Base-by-base conservation (phyloP, 2,888 invertebrate species). In the Priocnemis perturbator region DNA sequence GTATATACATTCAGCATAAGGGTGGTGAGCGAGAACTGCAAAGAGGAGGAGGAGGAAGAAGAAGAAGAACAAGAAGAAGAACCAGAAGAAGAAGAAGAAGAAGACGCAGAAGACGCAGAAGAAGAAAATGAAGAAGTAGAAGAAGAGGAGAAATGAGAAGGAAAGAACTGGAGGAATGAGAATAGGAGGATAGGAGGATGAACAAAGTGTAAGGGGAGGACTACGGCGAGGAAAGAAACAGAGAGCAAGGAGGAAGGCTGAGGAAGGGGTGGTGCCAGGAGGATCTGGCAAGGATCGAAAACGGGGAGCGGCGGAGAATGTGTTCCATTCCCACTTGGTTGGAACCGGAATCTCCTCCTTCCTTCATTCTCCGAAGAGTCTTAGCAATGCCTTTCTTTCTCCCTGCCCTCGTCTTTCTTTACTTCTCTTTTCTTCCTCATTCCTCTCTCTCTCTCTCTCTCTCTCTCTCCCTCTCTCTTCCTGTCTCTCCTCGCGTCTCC, bases 281-380 rank as follows among this genome's bases (percentile, higher is more conserved):
- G 67, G 65, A 73, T 77, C 75, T 67, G 77, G 71, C 71, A 21
- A 23, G 68, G 74, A 73, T 79, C 75, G 81, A 81, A 80, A 81
- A 79, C 76, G 76, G 69, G 69, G 80, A 81, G 78, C 78, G 81
- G 72, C 71, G 74, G 72, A 65, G 82, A 81, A 81, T 76, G 81
- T 76, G 83, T 81, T 81, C 76, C 78, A 76, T 83, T 81, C 72
- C 74, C 75, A 77, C 78, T 80, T 76, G 75, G 71, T 73, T 67
- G 77, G 78, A 83, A 82, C 82, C 79, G 81, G 79, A 83, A 83
- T 83, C 73, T 48, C 48, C 23, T 48, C 26, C 44, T 53, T 23
- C 53, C 53, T 21, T 23, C 60, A 17, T 50, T 19, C 50, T 50
- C 19, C 17, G 17, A 2, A 9, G 50, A 50, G 19, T 11, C 47